Evolutionary conservation across 2,113 vertebrate species (phyloP), one percentile per base, ranked within the genome.

Genomic region (Crocuta crocuta): DNA sequence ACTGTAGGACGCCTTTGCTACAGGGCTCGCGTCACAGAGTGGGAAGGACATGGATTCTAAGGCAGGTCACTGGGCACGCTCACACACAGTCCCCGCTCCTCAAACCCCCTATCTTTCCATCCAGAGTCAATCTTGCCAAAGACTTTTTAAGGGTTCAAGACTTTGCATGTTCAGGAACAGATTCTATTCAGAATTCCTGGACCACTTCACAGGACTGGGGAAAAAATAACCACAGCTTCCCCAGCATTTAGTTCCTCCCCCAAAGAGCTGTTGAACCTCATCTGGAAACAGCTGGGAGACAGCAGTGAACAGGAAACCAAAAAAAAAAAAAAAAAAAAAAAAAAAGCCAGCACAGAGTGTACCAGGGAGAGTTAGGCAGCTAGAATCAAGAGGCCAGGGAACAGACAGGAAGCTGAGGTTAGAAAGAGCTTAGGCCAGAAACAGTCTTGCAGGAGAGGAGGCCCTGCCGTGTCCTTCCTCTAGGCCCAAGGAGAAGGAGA

Each of bases 251-350:
- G 88, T 91, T 94, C 92, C 97, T 97, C 94, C 90, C 92, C 81
- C 50, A 66, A 65, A 95, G 88, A 92, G 74, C 97, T 96, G 92
- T 50, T 96, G 92, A 88, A 45, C 88, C 96, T 94, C 96, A 96
- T 97, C 95, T 98, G 97, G 96, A 97, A 98, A 98, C 91, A 98
- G 97, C 97, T 98, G 97, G 96, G 89, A 97, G 96, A 91, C 73
- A 85, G 95, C 90, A 97, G 98, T 93, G 96, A 95, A 98, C 97
- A 97, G 97, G 98, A 98, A 98, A 88, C 93, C 53, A 94, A 97
- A 94, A 28, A 28, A 48, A 92, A 50, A 50, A 50, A 6, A 6
- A 71, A 26, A 94, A 97, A 94, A 28, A 28, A 48, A 92, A 50
- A 50, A 50, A 6, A 6, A 71, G 63, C 68, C 61, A 83, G 97